Conservation (phyloP, 2,888 invertebrate species). For the Ctena decussata region DNA sequence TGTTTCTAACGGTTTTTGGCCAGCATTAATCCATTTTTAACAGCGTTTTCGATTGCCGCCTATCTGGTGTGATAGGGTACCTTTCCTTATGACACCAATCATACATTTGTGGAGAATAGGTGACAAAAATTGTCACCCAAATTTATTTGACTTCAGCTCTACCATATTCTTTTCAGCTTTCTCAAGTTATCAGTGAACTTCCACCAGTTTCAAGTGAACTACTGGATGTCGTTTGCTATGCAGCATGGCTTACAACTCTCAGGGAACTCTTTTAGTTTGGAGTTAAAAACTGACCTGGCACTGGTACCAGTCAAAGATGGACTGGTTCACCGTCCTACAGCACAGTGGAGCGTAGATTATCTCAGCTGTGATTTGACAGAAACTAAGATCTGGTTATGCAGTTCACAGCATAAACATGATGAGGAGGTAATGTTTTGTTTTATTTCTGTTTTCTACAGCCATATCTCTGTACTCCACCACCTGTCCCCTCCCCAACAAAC, state of each 20-base stretch:
- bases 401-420: conserved; percentile 61
- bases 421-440: conserved; percentile 57
- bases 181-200: conserved; percentile 95
- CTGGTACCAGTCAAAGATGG: conserved; percentile 93
- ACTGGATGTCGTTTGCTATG: conserved; percentile 99
- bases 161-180: conserved; percentile 5
- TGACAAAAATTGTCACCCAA: no score
- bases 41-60: no score
- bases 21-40: no score
- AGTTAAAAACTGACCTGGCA: conserved; percentile 88
- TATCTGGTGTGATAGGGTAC: no score
- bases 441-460: no score
- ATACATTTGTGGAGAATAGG: no score
- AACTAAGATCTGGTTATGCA: conserved; percentile 88
- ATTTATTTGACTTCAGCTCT: no score
- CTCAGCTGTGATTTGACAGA: conserved; percentile 95
- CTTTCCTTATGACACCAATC: no score
- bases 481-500: no score
- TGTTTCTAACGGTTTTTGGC: no score
- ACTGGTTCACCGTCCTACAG: conserved; percentile 93
- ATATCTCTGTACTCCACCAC: no score
- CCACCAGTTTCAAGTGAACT: conserved; percentile 93
- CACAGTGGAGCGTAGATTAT: conserved; percentile 96
- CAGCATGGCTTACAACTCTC: conserved; percentile 91
- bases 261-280: conserved; percentile 81